Conservation (phyloP, 2,888 invertebrate genomes). For the Nomada hirtipes region DNA sequence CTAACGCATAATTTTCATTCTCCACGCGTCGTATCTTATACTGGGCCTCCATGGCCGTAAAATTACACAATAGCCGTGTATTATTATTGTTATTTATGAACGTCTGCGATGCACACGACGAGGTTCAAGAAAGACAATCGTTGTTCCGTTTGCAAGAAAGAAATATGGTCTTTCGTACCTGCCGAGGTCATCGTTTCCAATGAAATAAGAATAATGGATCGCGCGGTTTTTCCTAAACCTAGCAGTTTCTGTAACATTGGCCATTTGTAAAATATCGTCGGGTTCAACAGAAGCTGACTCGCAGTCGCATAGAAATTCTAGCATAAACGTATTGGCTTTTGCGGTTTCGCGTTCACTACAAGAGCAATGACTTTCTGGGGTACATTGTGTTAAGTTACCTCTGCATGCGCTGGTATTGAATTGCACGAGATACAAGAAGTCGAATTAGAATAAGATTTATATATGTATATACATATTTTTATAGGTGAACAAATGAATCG, state of each 20-base stretch:
- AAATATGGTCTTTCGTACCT: slow-evolving; percentile 20
- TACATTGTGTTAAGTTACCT: background rate
- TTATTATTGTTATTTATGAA: slow-evolving; percentile 14
- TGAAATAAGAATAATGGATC: background rate
- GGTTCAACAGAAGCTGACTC: background rate
- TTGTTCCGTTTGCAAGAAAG: background rate
- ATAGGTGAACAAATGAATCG: slow-evolving; percentile 87
- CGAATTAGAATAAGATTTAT: background rate
- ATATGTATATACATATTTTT: slow-evolving; percentile 30
- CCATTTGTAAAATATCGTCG: background rate
- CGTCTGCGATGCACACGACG: background rate
- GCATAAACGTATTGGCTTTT: background rate
- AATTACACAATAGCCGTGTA: background rate
- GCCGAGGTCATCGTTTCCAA: background rate
- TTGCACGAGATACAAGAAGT: background rate
- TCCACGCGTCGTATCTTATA: too few species aligned
- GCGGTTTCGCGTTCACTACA: background rate
- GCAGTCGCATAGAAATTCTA: background rate
- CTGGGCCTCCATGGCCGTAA: background rate
- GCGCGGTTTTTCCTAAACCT: too few species aligned
- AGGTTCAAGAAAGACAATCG: background rate
- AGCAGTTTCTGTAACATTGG: background rate
- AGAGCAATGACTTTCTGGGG: background rate
- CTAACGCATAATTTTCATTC: background rate
- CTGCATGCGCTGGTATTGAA: background rate